phyloP scores from a whole-genome alignment of 2,113 vertebrate genomes.

The Siphamia tubifer region DNA sequence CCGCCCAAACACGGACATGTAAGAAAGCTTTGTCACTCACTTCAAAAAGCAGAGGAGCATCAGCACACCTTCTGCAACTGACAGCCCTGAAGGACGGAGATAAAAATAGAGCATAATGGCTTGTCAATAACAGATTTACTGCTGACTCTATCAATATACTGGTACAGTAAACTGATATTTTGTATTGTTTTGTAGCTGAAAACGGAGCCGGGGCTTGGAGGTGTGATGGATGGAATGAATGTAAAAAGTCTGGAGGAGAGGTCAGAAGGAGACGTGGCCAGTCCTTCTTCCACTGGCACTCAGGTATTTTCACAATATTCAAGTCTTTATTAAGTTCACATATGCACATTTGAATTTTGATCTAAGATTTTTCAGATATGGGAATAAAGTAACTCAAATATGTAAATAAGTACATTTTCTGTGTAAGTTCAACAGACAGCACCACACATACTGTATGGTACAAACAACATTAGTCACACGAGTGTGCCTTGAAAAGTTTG shows the following conservation, averaged over 20 bases:
- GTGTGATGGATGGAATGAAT: slow-evolving; percentile 80
- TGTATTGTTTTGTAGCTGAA: slow-evolving; percentile 82
- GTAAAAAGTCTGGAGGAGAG: slow-evolving; percentile 88
- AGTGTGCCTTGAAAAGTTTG: no score
- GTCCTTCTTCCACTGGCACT: slow-evolving; percentile 91
- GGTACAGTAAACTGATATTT: no score
- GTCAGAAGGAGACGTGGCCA: slow-evolving; percentile 91
- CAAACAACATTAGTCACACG: no score
- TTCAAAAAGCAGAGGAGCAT: neutral
- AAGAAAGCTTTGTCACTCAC: slow-evolving; percentile 34
- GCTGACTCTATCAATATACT: neutral
- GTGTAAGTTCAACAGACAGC: no score
- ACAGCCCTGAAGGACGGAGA: neutral
- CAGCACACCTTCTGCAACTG: neutral
- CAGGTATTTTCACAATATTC: slow-evolving; percentile 79
- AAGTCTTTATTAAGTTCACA: neutral
- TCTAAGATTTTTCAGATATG: neutral
- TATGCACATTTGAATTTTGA: neutral
- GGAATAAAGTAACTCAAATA: no score
- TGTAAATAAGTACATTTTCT: no score
- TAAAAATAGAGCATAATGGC: neutral
- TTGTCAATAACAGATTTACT: neutral
- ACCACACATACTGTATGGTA: no score
- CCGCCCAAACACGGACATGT: slow-evolving; percentile 89
- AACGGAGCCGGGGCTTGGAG: slow-evolving; percentile 84